Evolutionary conservation across 2,797 vertebrate genomes (phyloP), one percentile per base, ranked within the genome.

Genomic region (Galaxias olidus): DNA sequence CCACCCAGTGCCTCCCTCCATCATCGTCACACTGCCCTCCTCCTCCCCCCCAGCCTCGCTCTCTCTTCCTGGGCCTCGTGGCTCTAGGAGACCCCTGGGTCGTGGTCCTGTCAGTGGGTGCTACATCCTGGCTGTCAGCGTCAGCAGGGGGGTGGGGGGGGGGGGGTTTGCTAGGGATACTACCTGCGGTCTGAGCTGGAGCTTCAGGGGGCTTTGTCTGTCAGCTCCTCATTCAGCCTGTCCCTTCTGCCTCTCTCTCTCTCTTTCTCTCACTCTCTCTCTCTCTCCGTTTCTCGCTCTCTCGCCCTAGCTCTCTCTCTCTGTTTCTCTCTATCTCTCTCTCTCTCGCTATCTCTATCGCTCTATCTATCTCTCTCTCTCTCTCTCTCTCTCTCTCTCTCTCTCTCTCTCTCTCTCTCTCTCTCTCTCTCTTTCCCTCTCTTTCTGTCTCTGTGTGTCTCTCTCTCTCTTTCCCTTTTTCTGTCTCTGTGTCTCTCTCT

Each of bases 101-200:
- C 83, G 82, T 86, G 86, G 87, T 30, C 85, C 84, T 86, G 78
- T 86, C 85, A 88, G 89, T 89, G 90, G 89, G 87, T 89, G 90
- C 88, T 91, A 89, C 84, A 90, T 90, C 87, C 88, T 89, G 84
- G 85, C 88, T 90, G 87, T 90, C 88, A 89, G 88, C 86, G 78
- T 77, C 30, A 30, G n/a, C n/a, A n/a, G n/a, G n/a, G n/a, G n/a
- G n/a, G n/a, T n/a, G n/a, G n/a, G n/a, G n/a, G n/a, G n/a, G n/a
- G n/a, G 76, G 74, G 86, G 87, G 85, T 87, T 86, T 85, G 87
- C 86, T 81, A 74, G 86, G 87, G 84, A 88, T 88, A 86, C 85
- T n/a, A 82, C 75, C 82, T 86, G 77, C 66, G 84, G 87, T 88
- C 30, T 83, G 87, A 86, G 86, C 81, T 79, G 83, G 81, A 78